Conservation (phyloP, 2,113 vertebrate genomes). For the Tachysurus fulvidraco region DNA sequence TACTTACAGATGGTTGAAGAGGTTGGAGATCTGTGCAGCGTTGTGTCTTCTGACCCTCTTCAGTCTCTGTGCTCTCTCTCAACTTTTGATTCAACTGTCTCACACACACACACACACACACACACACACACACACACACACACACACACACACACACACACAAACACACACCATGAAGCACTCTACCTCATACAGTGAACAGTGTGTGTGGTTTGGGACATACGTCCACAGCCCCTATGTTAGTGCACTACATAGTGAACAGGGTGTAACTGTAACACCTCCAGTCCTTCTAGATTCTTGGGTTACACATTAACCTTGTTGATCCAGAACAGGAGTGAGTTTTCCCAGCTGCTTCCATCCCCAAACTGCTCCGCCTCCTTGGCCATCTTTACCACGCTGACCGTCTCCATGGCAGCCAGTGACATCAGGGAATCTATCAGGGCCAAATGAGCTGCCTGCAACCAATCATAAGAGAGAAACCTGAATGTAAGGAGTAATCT, state of each 20-base stretch:
- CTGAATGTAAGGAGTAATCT: not conserved
- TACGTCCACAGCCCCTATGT: not conserved
- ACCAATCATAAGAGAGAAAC: slow-evolving; percentile 47
- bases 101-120: slow-evolving; percentile 34
- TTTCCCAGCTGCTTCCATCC: slow-evolving; percentile 75
- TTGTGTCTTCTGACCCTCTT: slow-evolving; percentile 68
- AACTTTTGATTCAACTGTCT: slow-evolving; percentile 80
- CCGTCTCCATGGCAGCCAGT: slow-evolving; percentile 76
- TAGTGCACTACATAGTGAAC: not conserved
- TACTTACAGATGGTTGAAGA: slow-evolving; percentile 74
- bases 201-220: not conserved
- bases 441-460: slow-evolving; percentile 80
- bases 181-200: not conserved
- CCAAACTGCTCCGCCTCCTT: slow-evolving; percentile 71
- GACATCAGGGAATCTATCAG: slow-evolving; percentile 86
- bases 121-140: no score
- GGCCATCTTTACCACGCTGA: slow-evolving; percentile 73
- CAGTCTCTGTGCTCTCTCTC: slow-evolving; percentile 78
- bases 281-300: not conserved
- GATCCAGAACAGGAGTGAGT: slow-evolving; percentile 85
- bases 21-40: slow-evolving; percentile 71
- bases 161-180: no score
- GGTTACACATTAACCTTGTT: slow-evolving; percentile 74
- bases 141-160: no score
- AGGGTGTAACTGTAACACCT: not conserved